These are phyloP conservation scores for Solenopsis invicta DNA, from an alignment of 1,140 invertebrate genomes.

Conservation along the genomic window DNA sequence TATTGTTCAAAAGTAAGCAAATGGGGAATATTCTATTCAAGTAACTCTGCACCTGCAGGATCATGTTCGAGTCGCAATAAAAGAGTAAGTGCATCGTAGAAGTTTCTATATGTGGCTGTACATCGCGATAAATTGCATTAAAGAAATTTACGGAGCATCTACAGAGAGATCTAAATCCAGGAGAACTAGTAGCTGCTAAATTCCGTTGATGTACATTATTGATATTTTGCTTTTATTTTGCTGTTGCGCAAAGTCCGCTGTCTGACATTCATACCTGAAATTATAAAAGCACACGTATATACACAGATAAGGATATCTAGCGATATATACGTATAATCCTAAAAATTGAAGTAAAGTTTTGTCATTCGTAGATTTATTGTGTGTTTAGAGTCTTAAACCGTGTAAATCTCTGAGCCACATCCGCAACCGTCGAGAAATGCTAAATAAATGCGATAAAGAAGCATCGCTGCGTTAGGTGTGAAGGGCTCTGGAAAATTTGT, in stretches of 20 bases:
- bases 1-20: background rate
- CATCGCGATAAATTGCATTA: slow-evolving; percentile 79
- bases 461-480: background rate
- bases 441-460: slow-evolving; percentile 73
- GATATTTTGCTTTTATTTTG: background rate
- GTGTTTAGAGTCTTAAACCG: background rate
- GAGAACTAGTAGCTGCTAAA: background rate
- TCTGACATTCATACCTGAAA: background rate
- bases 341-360: background rate
- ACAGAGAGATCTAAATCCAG: slow-evolving; percentile 71
- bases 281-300: background rate
- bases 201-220: slow-evolving; percentile 5
- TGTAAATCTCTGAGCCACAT: background rate
- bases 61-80: slow-evolving; percentile 66
- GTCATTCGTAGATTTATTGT: no score
- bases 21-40: slow-evolving; percentile 50
- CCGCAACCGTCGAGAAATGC: slow-evolving; percentile 34
- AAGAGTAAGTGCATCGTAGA: slow-evolving; percentile 60
- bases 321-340: background rate
- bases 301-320: background rate
- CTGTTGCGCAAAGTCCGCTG: background rate
- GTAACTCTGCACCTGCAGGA: slow-evolving; percentile 16
- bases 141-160: slow-evolving; percentile 73
- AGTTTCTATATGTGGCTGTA: slow-evolving; percentile 76
- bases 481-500: slow-evolving; percentile 73